A percentile compares a stretch with the other conserved stretches of the same genome.
These are phyloP conservation scores for Spisula subtruncata DNA, from an alignment of 2,888 invertebrate genomes.

Conservation along the genomic window DNA sequence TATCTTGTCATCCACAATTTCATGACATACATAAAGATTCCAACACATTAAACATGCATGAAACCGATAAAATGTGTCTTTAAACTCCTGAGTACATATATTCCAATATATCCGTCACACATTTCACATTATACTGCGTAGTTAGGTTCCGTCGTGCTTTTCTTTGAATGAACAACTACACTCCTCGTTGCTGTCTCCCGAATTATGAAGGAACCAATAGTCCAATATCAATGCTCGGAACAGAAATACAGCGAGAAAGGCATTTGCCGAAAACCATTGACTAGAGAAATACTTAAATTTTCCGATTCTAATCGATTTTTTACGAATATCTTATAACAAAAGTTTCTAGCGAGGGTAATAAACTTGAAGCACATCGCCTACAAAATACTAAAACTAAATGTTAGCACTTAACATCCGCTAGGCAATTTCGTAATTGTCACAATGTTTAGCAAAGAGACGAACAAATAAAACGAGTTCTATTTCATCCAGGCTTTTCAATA, in stretches of 20 bases:
- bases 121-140: not conserved
- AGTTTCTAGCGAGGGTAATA: not conserved
- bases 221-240: too few relatives aligned
- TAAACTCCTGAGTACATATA: not conserved
- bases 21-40: too few relatives aligned
- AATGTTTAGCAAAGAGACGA: not conserved
- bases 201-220: not conserved
- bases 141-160: not conserved
- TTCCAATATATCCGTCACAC: not conserved
- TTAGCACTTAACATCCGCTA: not conserved
- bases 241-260: not conserved
- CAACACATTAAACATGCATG: too few relatives aligned
- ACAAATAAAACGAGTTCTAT: not conserved
- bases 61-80: too few relatives aligned
- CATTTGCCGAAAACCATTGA: not conserved
- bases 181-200: not conserved
- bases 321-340: not conserved
- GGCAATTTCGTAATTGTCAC: not conserved
- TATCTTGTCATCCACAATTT: too few relatives aligned
- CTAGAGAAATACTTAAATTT: not conserved
- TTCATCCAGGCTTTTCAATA: not conserved
- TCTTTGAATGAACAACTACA: not conserved
- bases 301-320: slow-evolving; percentile 21
- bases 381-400: not conserved
- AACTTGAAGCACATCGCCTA: not conserved